Evolutionary conservation across 2,888 invertebrate species (phyloP), one percentile per base, ranked within the genome.

Genomic region (Xanthorhoe spadicearia): DNA sequence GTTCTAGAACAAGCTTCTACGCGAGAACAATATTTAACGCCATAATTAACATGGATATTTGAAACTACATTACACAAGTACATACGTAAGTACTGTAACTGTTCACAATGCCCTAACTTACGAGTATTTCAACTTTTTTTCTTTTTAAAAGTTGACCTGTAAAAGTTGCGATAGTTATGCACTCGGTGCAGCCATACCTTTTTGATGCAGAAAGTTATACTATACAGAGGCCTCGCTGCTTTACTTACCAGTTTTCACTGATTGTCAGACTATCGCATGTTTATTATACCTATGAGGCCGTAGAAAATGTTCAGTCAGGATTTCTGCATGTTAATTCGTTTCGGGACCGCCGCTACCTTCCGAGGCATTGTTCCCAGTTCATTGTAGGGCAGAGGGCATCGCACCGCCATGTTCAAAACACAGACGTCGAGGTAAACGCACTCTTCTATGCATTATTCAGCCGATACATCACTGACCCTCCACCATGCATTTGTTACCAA

Each of bases 391-490:
- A 87, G 82, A 58, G 66, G 57, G 61, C 66, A 66, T 66, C 57
- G 61, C 61, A 49, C 66, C 23, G 56, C 3, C 85, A 32, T 77
- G 61, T 61, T 61, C 54, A 80, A 83, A 80, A 87, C 84, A 83
- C 89, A 89, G 89, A 87, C 89, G 81, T 68, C 71, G 82, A 80
- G 90, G 90, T 89, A 86, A 89, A 89, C 72, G 90, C 77, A 83
- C 90, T 85, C 74, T 13, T 69, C 71, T 51, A 81, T 89, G 82
- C 79, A 85, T 90, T 83, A 90, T 92, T 85, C 85, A 89, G 73
- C 63, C 74, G 79, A 77, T 84, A 86, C 86, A 87, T 84, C 86
- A 86, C 84, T 88, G 84, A 86, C 84, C 83, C 79, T 75, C 65
- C 63, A 70, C 69, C 70, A 72, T 68, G 71, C 68, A 74, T 77